phyloP scores from a whole-genome alignment of 2,888 invertebrate species.

The Melanotus villosus region DNA sequence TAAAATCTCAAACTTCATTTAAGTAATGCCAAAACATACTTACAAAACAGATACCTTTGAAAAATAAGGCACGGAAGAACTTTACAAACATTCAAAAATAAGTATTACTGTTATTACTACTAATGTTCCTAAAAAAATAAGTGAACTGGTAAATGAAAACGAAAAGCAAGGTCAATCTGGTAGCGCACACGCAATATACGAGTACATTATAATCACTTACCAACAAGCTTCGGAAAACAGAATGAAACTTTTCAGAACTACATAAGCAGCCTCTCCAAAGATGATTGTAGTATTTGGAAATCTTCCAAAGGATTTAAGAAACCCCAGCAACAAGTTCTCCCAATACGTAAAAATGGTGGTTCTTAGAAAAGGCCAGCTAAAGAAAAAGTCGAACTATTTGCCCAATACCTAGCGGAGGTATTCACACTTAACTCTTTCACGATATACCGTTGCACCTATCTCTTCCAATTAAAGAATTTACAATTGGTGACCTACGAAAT shows the following conservation, averaged over 20 bases:
- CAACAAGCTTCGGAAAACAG: not conserved
- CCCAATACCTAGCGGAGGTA: conserved; percentile 2
- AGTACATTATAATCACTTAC: not conserved
- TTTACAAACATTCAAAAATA: too few relatives aligned
- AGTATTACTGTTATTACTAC: too few relatives aligned
- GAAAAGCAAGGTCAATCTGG: not conserved
- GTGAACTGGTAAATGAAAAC: not conserved
- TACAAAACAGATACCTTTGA: too few relatives aligned
- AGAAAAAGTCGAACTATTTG: not conserved
- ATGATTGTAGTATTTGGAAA: conserved; percentile 6
- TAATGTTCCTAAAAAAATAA: not conserved
- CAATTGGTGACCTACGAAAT: conserved; percentile 6
- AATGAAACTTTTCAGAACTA: not conserved
- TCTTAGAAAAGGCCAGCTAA: not conserved
- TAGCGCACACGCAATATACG: not conserved
- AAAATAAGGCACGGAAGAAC: too few relatives aligned
- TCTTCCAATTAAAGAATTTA: conserved; percentile 3
- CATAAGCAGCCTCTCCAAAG: not conserved
- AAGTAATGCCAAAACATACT: too few relatives aligned
- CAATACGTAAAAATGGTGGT: conserved; percentile 4
- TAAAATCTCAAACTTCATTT: too few relatives aligned
- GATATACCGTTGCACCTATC: not conserved
- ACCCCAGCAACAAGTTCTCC: conserved; percentile 1
- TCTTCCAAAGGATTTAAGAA: conserved; percentile 9
- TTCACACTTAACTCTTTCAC: conserved; percentile 4